phyloP scores from a whole-genome alignment of 2,797 vertebrate genomes.

The Simalia tracyae region DNA sequence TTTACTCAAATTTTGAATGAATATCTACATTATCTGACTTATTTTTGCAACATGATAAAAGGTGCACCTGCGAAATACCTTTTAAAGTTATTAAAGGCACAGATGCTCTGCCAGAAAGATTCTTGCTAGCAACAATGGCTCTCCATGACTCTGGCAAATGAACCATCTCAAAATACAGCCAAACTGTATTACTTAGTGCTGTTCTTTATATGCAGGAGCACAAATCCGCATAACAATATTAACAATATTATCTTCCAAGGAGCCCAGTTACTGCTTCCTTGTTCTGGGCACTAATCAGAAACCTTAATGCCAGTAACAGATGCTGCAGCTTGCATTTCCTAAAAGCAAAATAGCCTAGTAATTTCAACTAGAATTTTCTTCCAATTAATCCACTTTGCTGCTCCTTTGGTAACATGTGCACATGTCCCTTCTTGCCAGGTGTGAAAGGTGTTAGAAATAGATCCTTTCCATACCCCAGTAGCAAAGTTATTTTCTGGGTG shows the following conservation, averaged over 20 bases:
- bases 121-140: background rate
- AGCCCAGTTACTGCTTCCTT: background rate
- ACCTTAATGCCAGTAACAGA: background rate
- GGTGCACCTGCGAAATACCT: background rate
- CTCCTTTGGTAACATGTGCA: background rate
- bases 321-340: background rate
- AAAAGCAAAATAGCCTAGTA: background rate
- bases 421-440: background rate
- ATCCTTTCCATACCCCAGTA: background rate
- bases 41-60: background rate
- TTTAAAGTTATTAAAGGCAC: background rate
- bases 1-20: background rate
- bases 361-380: slow-evolving; percentile 10
- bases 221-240: background rate
- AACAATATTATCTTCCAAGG: background rate
- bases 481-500: background rate
- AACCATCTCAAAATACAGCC: background rate
- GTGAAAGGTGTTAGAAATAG: background rate
- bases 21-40: background rate
- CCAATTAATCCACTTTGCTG: background rate
- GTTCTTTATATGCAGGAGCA: background rate
- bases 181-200: background rate
- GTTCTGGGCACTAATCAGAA: background rate
- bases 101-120: background rate
- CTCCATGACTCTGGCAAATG: background rate